Evolutionary conservation across 2,113 vertebrate genomes (phyloP).

Genomic region (Anoplopoma fimbria): DNA sequence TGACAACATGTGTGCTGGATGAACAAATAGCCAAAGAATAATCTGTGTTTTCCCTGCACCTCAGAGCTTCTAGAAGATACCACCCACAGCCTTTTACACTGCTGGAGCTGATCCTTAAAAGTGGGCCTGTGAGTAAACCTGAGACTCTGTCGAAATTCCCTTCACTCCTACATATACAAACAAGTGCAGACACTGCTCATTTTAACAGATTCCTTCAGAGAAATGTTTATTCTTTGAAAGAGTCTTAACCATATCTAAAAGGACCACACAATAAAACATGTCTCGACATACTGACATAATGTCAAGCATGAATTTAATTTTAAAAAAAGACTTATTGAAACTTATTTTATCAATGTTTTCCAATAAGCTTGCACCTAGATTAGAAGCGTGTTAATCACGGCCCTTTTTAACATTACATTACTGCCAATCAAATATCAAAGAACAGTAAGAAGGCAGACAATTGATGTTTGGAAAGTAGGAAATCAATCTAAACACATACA

Average conservation of each 20-base stretch:
- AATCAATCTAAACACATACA: neutral
- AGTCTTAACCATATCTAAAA: neutral
- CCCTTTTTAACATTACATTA: neutral
- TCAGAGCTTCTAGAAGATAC: constrained; percentile 28
- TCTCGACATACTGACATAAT: neutral
- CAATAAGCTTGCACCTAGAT: neutral
- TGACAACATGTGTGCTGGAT: constrained; percentile 35
- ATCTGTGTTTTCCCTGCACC: constrained; percentile 19
- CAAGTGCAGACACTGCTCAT: constrained; percentile 13
- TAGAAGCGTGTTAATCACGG: neutral
- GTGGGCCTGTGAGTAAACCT: constrained; percentile 15
- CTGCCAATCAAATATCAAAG: no score
- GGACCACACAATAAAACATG: neutral
- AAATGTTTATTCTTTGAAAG: neutral
- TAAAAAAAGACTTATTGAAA: neutral
- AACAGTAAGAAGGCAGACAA: no score
- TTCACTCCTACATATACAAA: constrained; percentile 2
- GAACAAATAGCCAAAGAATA: neutral
- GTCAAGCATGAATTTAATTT: neutral
- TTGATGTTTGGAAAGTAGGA: neutral
- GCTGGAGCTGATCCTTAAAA: constrained; percentile 18
- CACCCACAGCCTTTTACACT: constrained; percentile 17
- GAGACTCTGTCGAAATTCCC: constrained; percentile 5
- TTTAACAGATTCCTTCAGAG: neutral
- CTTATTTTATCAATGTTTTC: neutral